A percentile compares a stretch with the other conserved stretches of the same genome.
These are phyloP conservation scores for Notarius lentiginosus DNA, from an alignment of 2,113 vertebrate genomes.

Conservation along the genomic window DNA sequence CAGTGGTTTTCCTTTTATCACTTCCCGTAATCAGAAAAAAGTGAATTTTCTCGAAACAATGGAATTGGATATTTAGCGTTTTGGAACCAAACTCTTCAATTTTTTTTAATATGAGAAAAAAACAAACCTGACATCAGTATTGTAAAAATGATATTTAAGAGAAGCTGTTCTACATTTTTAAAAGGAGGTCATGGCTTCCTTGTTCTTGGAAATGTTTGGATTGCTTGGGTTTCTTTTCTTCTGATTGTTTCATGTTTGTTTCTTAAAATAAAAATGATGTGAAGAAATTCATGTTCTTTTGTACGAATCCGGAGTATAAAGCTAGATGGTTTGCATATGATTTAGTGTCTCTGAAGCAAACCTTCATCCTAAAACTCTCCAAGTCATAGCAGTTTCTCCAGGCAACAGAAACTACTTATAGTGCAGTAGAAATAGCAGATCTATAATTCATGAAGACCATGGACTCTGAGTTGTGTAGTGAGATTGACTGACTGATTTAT, in stretches of 20 bases:
- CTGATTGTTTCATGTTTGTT: not conserved
- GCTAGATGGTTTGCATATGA: not conserved
- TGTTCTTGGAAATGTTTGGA: not conserved
- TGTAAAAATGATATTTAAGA: not conserved
- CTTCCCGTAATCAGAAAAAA: too few species aligned
- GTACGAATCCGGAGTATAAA: not conserved
- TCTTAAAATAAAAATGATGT: not conserved
- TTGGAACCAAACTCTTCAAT: too few species aligned
- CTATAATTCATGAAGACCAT: constrained; percentile 33
- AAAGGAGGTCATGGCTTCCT: not conserved
- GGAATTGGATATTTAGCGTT: too few species aligned
- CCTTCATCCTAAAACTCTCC: constrained; percentile 1
- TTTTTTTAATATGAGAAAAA: not conserved
- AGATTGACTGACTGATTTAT: not conserved
- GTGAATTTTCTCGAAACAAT: too few species aligned
- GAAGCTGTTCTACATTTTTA: not conserved
- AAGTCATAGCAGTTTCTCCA: constrained; percentile 12
- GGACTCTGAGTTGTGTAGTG: not conserved
- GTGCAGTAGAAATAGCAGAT: not conserved
- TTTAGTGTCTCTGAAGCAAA: not conserved
- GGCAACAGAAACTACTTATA: constrained; percentile 27
- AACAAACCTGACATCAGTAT: not conserved
- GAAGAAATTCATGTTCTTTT: constrained; percentile 3
- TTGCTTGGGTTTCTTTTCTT: not conserved
- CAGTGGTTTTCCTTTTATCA: too few species aligned